These are phyloP conservation scores for Anoncus sp. DNA, from an alignment of 2,888 invertebrate species.

Conservation along the genomic window DNA sequence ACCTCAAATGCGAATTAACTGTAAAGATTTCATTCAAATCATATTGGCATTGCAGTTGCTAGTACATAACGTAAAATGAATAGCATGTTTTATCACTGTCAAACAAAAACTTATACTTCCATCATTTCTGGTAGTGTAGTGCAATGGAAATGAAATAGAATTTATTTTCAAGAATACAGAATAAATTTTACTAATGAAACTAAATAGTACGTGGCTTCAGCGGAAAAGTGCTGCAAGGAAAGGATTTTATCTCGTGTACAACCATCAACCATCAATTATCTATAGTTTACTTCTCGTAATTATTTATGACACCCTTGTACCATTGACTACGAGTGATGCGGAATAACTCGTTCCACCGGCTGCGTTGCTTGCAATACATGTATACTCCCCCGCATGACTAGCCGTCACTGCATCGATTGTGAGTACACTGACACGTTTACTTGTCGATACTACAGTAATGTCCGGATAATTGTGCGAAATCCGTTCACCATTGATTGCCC, in stretches of 20 bases:
- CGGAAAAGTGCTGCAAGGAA: neutral
- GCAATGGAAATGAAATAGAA: too few species aligned
- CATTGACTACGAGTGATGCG: constrained; percentile 84
- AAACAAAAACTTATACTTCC: too few species aligned
- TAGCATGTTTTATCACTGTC: too few species aligned
- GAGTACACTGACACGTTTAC: constrained; percentile 84
- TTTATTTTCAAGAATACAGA: too few species aligned
- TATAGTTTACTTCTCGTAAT: neutral
- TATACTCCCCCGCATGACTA: constrained; percentile 85
- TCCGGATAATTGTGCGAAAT: constrained; percentile 78
- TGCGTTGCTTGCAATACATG: constrained; percentile 84
- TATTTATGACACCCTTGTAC: constrained; percentile 73
- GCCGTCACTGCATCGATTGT: constrained; percentile 84
- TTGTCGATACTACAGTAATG: constrained; percentile 82
- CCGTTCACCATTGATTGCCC: constrained; percentile 89
- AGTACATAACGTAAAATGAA: too few species aligned
- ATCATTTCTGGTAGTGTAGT: too few species aligned
- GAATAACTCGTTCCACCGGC: constrained; percentile 84
- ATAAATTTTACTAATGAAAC: too few species aligned
- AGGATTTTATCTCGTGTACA: neutral
- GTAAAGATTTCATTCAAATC: too few species aligned
- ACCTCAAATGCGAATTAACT: too few species aligned
- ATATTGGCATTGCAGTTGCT: too few species aligned
- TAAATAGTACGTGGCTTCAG: too few species aligned
- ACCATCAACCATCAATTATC: neutral